A percentile compares a stretch with the other conserved stretches of the same genome.
phyloP scores from a whole-genome alignment of 2,888 invertebrate species.

The Lapara coniferarum region DNA sequence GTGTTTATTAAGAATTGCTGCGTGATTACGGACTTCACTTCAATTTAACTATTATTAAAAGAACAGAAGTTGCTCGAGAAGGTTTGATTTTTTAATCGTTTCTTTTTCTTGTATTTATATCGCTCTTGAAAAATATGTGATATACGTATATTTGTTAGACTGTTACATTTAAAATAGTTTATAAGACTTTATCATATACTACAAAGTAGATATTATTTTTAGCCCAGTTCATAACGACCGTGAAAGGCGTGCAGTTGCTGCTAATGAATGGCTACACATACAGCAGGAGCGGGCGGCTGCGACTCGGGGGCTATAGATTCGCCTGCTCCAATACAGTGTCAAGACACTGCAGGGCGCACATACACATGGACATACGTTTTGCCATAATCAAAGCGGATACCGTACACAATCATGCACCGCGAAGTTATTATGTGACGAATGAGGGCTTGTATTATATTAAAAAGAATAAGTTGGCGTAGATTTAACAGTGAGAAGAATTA shows the following conservation, averaged over 20 bases:
- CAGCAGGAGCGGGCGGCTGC: slow-evolving; percentile 33
- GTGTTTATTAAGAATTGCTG: too few species aligned
- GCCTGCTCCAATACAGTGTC: slow-evolving; percentile 43
- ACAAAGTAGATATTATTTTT: slow-evolving; percentile 27
- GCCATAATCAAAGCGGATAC: slow-evolving; percentile 32
- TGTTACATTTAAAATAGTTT: too few species aligned
- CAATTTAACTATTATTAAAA: too few species aligned
- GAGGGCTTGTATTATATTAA: slow-evolving; percentile 33
- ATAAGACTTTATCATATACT: not conserved
- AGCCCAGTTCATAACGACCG: slow-evolving; percentile 38
- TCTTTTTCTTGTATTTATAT: too few species aligned
- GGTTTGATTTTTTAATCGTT: too few species aligned
- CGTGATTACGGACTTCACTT: too few species aligned
- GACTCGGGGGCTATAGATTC: slow-evolving; percentile 43
- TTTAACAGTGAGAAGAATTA: too few species aligned
- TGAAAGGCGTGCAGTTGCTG: slow-evolving; percentile 37
- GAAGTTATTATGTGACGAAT: slow-evolving; percentile 32
- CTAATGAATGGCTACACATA: slow-evolving; percentile 43
- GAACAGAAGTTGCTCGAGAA: too few species aligned
- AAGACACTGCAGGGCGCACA: slow-evolving; percentile 42
- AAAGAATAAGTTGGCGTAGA: not conserved
- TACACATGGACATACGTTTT: slow-evolving; percentile 38
- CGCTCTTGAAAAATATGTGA: too few species aligned
- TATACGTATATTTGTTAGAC: too few species aligned
- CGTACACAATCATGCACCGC: slow-evolving; percentile 45